phyloP scores from a whole-genome alignment of 2,113 vertebrate species.

The Tragelaphus scriptus region DNA sequence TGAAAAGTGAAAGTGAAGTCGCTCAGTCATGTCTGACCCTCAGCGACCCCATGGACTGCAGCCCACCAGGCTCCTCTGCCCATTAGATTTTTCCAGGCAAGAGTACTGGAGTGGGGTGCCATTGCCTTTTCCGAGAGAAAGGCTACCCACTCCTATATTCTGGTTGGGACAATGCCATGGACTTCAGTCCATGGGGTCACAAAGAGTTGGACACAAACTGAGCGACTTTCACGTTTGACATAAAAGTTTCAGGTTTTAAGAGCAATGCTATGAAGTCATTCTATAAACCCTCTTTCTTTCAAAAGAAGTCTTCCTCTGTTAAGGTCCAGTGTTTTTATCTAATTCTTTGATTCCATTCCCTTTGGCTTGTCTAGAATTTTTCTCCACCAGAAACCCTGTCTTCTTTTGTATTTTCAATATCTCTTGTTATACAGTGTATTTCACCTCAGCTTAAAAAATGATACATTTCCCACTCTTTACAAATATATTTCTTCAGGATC shows the following conservation, averaged over 20 bases:
- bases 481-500: not conserved
- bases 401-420: not conserved
- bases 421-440: not conserved
- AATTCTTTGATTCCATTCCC: not conserved
- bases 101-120: too few species aligned
- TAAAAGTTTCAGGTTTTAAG: not conserved
- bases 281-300: not conserved
- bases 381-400: not conserved
- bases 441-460: not conserved
- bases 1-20: too few species aligned
- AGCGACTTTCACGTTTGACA: not conserved
- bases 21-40: too few species aligned
- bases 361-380: not conserved
- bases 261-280: not conserved
- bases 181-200: not conserved
- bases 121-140: not conserved
- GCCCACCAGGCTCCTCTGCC: too few species aligned
- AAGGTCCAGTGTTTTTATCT: not conserved
- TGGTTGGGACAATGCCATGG: not conserved
- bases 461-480: not conserved
- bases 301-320: not conserved
- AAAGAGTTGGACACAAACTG: not conserved
- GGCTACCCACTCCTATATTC: not conserved
- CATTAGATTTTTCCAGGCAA: too few species aligned
- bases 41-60: too few species aligned